Evolutionary conservation across 2,888 invertebrate species (phyloP).

Genomic region (Eugnorisma glareosa): DNA sequence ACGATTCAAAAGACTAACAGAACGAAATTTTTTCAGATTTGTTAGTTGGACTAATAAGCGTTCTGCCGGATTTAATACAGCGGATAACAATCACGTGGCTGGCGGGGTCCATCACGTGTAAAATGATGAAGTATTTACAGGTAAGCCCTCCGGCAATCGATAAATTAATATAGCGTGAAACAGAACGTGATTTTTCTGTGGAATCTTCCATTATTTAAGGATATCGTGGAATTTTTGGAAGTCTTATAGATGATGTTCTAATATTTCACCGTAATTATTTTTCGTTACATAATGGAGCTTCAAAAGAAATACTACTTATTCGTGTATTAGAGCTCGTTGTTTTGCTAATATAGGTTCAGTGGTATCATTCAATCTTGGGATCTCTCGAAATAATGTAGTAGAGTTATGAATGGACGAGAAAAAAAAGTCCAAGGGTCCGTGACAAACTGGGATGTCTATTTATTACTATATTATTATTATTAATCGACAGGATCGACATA

Average conservation of each 20-base stretch:
- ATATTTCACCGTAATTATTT: neutral
- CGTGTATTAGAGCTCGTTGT: neutral
- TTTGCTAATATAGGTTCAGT: neutral
- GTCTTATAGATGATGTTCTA: neutral
- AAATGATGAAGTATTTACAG: constrained; percentile 96
- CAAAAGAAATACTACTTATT: neutral
- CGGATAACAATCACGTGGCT: constrained; percentile 97
- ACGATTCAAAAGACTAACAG: constrained; percentile 9
- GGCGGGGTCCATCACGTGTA: constrained; percentile 96
- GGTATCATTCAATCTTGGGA: neutral
- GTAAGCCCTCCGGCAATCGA: constrained; percentile 77
- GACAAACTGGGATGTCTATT: no score
- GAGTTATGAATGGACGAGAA: neutral
- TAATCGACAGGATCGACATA: neutral
- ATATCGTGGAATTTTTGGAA: neutral
- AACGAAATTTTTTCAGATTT: constrained; percentile 91
- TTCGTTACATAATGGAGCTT: neutral
- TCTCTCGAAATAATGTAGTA: neutral
- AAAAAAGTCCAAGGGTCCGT: neutral
- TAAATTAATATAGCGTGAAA: neutral
- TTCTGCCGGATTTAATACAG: constrained; percentile 97
- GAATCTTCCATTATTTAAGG: neutral
- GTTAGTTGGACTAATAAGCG: constrained; percentile 96
- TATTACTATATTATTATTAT: no score
- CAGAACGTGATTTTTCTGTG: neutral